Conservation (phyloP, 2,888 invertebrate species). For the Hipparchia semele region DNA sequence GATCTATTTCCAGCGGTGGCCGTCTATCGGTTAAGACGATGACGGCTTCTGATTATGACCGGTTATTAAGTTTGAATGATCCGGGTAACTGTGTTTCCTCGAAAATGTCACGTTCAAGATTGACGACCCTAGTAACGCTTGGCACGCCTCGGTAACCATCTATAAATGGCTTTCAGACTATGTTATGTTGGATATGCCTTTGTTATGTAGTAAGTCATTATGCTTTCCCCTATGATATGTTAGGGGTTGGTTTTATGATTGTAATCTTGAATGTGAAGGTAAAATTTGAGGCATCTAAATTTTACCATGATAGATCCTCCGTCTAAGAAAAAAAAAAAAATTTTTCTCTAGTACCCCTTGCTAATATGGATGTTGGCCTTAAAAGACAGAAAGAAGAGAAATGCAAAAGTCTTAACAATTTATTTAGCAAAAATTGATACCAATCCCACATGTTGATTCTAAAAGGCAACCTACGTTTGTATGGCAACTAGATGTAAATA, state of each 20-base stretch:
- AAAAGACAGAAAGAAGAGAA: no score
- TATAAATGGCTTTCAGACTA: background rate
- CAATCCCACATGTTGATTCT: no score
- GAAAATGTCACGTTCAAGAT: slow-evolving; percentile 48
- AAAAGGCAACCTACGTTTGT: no score
- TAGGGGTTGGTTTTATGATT: background rate
- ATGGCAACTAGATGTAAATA: no score
- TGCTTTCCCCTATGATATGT: background rate
- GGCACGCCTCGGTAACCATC: slow-evolving; percentile 22
- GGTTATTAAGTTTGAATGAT: background rate
- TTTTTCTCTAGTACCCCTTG: no score
- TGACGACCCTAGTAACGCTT: slow-evolving; percentile 43
- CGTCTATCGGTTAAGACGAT: background rate
- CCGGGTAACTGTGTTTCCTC: slow-evolving; percentile 38
- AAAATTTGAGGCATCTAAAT: no score
- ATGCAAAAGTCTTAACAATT: no score
- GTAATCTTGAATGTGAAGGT: background rate
- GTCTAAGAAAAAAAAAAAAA: no score
- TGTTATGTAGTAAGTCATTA: background rate
- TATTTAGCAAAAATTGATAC: no score
- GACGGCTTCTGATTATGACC: background rate
- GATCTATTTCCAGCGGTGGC: no score
- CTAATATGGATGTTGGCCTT: no score
- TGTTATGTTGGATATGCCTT: background rate
- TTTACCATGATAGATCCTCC: no score